Percentiles rank a stretch among this genome's conserved stretches.
Evolutionary conservation across 1,140 invertebrate genomes (phyloP).

Genomic region (Chelonus insularis): DNA sequence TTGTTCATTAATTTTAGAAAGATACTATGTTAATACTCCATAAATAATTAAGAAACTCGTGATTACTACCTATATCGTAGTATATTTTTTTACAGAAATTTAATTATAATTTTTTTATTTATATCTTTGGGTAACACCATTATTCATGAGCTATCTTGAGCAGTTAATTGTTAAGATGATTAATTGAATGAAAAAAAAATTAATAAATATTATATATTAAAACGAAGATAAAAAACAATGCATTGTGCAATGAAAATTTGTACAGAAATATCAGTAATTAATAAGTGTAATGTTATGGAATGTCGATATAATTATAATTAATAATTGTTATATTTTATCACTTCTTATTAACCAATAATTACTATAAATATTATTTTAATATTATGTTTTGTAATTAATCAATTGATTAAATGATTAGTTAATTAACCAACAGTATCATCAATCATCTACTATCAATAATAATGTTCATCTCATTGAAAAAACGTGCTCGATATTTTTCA

Average conservation of each 20-base stretch:
- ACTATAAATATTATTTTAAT: background rate
- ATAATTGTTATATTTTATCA: constrained; percentile 6
- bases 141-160: constrained; percentile 35
- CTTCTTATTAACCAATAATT: background rate
- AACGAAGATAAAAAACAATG: constrained; percentile 13
- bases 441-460: too few species aligned
- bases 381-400: too few species aligned
- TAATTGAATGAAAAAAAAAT: too few species aligned
- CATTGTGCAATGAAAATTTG: constrained; percentile 38
- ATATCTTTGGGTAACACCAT: constrained; percentile 42
- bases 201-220: constrained; percentile 28
- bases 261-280: constrained; percentile 37
- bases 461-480: too few species aligned
- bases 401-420: background rate
- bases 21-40: too few species aligned
- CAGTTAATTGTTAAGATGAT: constrained; percentile 34
- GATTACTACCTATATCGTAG: background rate
- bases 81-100: background rate
- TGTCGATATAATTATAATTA: constrained; percentile 31
- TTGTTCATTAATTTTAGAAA: too few species aligned
- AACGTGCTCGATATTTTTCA: too few species aligned
- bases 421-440: background rate
- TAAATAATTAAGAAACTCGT: background rate
- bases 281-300: constrained; percentile 33
- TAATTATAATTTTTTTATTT: constrained; percentile 28